These are phyloP conservation scores for Rousettus madagascariensis DNA, from an alignment of 2,797 vertebrate genomes.

Conservation along the genomic window DNA sequence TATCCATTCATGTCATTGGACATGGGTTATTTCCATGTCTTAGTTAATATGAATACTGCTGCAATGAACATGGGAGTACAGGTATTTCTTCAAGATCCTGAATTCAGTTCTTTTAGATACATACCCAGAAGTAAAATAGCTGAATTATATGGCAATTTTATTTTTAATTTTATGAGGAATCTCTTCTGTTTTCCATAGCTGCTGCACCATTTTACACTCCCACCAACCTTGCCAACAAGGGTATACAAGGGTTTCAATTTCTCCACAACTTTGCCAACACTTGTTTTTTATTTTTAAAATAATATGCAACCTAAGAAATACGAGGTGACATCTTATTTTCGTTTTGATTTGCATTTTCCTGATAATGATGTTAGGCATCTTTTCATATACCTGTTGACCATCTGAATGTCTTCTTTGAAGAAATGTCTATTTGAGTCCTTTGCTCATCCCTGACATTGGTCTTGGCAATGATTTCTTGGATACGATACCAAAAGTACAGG, in stretches of 20 bases:
- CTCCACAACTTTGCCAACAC: not conserved
- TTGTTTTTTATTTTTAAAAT: not conserved
- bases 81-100: not conserved
- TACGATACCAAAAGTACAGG: not conserved
- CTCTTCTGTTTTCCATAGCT: not conserved
- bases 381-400: not conserved
- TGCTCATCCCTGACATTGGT: not conserved
- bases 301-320: not conserved
- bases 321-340: not conserved
- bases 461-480: constrained; percentile 1
- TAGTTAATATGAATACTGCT: not conserved
- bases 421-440: not conserved
- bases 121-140: not conserved
- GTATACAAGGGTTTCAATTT: not conserved
- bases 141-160: not conserved
- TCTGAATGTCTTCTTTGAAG: not conserved
- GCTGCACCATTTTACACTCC: not conserved
- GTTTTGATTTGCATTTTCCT: not conserved
- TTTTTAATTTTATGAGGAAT: constrained; percentile 2
- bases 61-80: not conserved
- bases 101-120: not conserved
- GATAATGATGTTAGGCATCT: not conserved
- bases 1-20: not conserved
- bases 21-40: not conserved
- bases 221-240: not conserved